Base-by-base conservation (phyloP, 2,797 vertebrate genomes). In the Threskiornis aethiopicus region DNA sequence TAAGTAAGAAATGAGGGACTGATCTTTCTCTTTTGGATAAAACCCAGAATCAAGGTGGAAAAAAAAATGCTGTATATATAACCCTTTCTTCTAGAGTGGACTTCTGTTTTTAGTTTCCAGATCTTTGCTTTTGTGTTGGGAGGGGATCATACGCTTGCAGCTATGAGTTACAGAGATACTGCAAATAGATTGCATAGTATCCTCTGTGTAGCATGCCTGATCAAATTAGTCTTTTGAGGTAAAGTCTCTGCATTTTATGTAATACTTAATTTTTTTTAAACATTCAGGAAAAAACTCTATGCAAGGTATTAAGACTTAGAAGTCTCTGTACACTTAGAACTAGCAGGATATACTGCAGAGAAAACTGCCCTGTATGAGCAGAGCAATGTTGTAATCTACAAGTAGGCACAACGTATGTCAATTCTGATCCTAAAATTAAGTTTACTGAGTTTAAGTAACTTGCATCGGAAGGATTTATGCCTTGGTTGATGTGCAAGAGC, bases 381-480 rank as follows among this genome's bases (percentile, higher is more conserved):
- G 37, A 75, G 20, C 57, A 71, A n/a, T 16, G 4, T 8, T 55
- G 4, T 76, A 69, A 64, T 57, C 20, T 84, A 72, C 59, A 66
- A 65, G 72, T 41, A 54, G 39, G 25, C 29, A 66, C 20, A 51
- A 31, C 35, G 3, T 61, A 35, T 80, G 35, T 46, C 58, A 65
- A 55, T 69, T 76, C 24, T 69, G 33, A 57, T 67, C 55, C 81
- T 83, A 81, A 86, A 87, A 54, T 93, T 78, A 94, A 92, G 81
- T 92, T 94, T 66, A 41, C 71, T 89, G 90, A 88, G 83, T 89
- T 96, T 90, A 72, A 77, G 42, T n/a, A 46, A 67, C 67, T 86
- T 88, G 37, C 20, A 13, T 59, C 29, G 59, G 46, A 89, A 96
- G 93, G 66, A 57, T 64, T 87, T 75, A 79, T 88, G 75, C 51